Base-by-base conservation (phyloP, 23 tunicate genomes). In the Trididemnum clinides region DNA sequence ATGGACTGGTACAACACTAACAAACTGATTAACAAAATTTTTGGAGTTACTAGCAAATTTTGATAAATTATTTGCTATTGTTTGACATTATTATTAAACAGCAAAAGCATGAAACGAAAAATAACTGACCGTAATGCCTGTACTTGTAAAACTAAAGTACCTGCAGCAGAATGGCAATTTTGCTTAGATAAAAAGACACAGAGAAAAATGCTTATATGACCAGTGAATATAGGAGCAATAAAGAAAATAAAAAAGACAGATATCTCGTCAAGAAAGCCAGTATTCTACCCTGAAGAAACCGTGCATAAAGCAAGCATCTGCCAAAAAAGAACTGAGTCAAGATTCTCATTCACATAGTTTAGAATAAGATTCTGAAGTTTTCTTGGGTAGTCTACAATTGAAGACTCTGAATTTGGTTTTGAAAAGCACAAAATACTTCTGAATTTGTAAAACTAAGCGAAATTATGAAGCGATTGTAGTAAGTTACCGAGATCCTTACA, bases 41-140 rank as follows among this genome's bases (percentile, higher is more conserved):
- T 59, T 59, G 25, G 66, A 59, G 22, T 59, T 59, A 59, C 21
- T 4, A 5, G 66, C 66, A 25, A n/a, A 59, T 59, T 59, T 59
- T 59, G 66, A 59, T n/a, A 59, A n/a, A 59, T 59, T 59, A n/a
- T 59, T 59, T 59, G 66, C 20, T 59, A 59, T 59, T 59, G n/a
- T n/a, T n/a, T n/a, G n/a, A n/a, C n/a, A n/a, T n/a, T n/a, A n/a
- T n/a, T n/a, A n/a, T n/a, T 25, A 4, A 59, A 28, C 22, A 19
- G 21, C 25, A 59, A 10, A n/a, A 19, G 25, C 22, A 28, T 59
- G 21, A 28, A 59, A 59, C 21, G 66, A 12, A 59, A 59, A 59
- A n/a, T 59, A 3, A 12, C 25, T 12, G 66, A 59, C 66, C 22
- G 66, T 3, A 59, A n/a, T 59, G 66, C 66, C 20, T 59, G 66